A percentile compares a stretch with the other conserved stretches of the same genome.
Evolutionary conservation across 1,140 invertebrate species (phyloP).

Genomic region (Carposina sasakii): DNA sequence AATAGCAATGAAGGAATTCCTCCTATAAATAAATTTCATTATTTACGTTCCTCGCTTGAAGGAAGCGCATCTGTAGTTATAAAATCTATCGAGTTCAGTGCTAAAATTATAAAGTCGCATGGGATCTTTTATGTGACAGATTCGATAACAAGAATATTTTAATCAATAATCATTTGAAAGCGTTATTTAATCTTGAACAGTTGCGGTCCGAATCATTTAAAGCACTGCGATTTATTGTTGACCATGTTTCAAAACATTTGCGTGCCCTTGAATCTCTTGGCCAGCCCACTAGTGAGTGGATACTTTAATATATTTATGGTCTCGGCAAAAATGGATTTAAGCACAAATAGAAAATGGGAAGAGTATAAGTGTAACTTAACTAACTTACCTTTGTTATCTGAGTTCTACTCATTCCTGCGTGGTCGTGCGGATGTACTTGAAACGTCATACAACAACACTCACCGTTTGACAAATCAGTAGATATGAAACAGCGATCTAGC

Average conservation of each 20-base stretch:
- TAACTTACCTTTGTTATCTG: neutral
- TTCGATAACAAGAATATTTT: no score
- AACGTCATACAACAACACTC: neutral
- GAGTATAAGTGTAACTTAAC: neutral
- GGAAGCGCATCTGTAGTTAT: no score
- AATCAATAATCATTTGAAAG: no score
- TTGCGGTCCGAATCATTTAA: neutral
- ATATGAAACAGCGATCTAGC: neutral
- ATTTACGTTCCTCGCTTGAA: no score
- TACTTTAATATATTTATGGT: neutral
- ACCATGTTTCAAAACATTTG: neutral
- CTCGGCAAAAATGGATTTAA: neutral
- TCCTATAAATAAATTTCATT: no score
- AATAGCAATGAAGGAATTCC: no score
- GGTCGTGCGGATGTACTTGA: neutral
- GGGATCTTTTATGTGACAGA: no score
- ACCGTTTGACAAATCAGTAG: neutral
- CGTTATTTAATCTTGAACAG: neutral
- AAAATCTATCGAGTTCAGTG: no score
- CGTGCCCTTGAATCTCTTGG: neutral
- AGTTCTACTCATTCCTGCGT: neutral
- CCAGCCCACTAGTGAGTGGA: conserved; percentile 2
- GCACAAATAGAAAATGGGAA: neutral
- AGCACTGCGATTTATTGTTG: neutral
- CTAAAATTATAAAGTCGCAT: no score